Conservation (phyloP, 35 echinoderm and acorn worm genomes). For the Ophioderma brevispina region DNA sequence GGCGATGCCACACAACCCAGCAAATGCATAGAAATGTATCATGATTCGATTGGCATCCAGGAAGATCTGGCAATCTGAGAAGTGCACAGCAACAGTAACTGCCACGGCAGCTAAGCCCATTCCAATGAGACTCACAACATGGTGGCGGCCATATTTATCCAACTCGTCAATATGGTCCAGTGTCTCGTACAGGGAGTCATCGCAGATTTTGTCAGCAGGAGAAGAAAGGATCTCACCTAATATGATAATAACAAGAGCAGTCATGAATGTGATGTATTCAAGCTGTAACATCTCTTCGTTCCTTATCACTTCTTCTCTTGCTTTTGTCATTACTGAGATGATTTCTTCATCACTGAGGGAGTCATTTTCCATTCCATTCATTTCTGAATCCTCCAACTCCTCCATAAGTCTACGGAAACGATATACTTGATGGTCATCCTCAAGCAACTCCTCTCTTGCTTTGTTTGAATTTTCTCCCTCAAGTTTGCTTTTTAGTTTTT, state of each 20-base stretch:
- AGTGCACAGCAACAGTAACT: conserved; percentile 45
- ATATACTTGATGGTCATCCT: too few relatives aligned
- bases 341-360: too few relatives aligned
- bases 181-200: conserved; percentile 55
- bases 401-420: too few relatives aligned
- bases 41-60: conserved; percentile 38
- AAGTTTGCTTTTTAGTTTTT: too few relatives aligned
- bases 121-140: conserved; percentile 17
- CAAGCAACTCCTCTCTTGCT: too few relatives aligned
- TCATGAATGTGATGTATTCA: conserved; percentile 43
- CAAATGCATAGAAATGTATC: conserved; percentile 75
- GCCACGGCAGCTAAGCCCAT: conserved; percentile 46
- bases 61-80: conserved; percentile 48
- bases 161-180: conserved; percentile 67
- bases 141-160: conserved; percentile 61
- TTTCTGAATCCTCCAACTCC: too few relatives aligned
- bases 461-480: too few relatives aligned
- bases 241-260: conserved; percentile 41
- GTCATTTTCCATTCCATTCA: too few relatives aligned
- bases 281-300: conserved; percentile 29
- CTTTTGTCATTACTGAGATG: neutral
- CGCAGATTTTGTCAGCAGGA: conserved; percentile 64
- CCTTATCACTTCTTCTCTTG: neutral
- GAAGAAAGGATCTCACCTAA: conserved; percentile 48
- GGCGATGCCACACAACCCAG: conserved; percentile 43